These are phyloP conservation scores for Lithophane socia DNA, from an alignment of 2,888 invertebrate genomes.

Conservation along the genomic window DNA sequence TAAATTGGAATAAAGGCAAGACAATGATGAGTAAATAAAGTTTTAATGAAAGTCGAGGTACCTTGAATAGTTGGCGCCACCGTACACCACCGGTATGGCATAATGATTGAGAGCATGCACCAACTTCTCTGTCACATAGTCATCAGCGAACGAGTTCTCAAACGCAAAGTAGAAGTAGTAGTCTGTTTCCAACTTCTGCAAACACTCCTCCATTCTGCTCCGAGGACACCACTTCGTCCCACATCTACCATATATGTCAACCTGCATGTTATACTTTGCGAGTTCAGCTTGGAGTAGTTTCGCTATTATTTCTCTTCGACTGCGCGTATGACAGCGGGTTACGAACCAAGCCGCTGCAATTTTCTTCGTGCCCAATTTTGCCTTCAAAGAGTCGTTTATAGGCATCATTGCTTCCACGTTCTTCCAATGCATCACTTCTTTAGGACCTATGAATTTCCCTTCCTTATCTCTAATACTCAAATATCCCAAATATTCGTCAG, in stretches of 20 bases:
- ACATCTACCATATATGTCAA: slow-evolving; percentile 79
- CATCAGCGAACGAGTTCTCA: slow-evolving; percentile 80
- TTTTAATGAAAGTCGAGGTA: slow-evolving; percentile 37
- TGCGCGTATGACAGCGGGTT: slow-evolving; percentile 74
- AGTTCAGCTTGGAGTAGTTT: slow-evolving; percentile 67
- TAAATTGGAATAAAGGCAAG: not conserved
- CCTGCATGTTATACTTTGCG: slow-evolving; percentile 63
- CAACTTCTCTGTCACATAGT: slow-evolving; percentile 84
- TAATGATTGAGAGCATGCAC: slow-evolving; percentile 75
- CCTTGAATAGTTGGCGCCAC: slow-evolving; percentile 84
- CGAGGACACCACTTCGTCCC: slow-evolving; percentile 69
- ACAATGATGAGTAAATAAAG: not conserved
- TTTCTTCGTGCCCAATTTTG: slow-evolving; percentile 71
- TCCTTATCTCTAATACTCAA: slow-evolving; percentile 70
- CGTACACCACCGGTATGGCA: slow-evolving; percentile 81
- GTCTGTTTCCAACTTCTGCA: slow-evolving; percentile 69
- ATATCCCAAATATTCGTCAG: slow-evolving; percentile 75
- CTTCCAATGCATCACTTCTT: slow-evolving; percentile 73
- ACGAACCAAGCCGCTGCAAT: slow-evolving; percentile 81
- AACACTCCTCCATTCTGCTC: slow-evolving; percentile 59
- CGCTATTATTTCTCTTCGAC: slow-evolving; percentile 69
- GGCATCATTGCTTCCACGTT: slow-evolving; percentile 71
- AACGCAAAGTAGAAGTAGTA: slow-evolving; percentile 83
- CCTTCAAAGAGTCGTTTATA: slow-evolving; percentile 68
- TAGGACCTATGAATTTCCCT: slow-evolving; percentile 72